Evolutionary conservation across 2,797 vertebrate species (phyloP).

Genomic region (Cryptoprocta ferox): DNA sequence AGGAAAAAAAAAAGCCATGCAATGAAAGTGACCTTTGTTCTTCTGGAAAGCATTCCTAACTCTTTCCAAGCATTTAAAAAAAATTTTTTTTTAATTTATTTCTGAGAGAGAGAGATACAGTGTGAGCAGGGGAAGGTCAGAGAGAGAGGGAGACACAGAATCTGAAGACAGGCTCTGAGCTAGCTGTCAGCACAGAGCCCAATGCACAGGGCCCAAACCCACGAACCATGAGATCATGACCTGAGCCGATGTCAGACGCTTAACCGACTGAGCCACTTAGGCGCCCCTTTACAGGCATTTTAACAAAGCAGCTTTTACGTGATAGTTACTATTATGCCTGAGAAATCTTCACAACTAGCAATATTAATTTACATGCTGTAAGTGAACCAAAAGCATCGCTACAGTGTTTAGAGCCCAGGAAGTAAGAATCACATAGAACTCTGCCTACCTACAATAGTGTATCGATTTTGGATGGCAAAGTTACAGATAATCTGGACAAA

Average conservation of each 20-base stretch:
- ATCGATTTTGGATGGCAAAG: not conserved
- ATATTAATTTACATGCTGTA: not conserved
- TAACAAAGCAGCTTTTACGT: not conserved
- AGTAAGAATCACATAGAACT: not conserved
- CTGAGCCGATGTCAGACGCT: no score
- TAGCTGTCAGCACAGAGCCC: no score
- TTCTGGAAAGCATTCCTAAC: not conserved
- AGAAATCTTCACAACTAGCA: not conserved
- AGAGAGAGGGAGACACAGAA: no score
- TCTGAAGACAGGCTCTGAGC: no score
- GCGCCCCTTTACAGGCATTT: not conserved
- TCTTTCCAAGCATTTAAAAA: not conserved
- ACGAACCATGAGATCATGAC: no score
- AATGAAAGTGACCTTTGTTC: not conserved
- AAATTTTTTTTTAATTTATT: no score
- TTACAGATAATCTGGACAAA: not conserved
- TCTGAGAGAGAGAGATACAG: no score
- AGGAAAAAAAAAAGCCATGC: not conserved
- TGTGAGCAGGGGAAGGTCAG: no score
- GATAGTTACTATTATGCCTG: not conserved
- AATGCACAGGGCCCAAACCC: no score
- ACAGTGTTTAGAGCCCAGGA: not conserved
- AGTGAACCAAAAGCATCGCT: not conserved
- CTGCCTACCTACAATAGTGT: not conserved
- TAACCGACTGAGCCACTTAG: no score